Evolutionary conservation across 53 echinoderm and acorn worm species (phyloP), one percentile per base, ranked within the genome.

Genomic region (Patiria pectinifera): DNA sequence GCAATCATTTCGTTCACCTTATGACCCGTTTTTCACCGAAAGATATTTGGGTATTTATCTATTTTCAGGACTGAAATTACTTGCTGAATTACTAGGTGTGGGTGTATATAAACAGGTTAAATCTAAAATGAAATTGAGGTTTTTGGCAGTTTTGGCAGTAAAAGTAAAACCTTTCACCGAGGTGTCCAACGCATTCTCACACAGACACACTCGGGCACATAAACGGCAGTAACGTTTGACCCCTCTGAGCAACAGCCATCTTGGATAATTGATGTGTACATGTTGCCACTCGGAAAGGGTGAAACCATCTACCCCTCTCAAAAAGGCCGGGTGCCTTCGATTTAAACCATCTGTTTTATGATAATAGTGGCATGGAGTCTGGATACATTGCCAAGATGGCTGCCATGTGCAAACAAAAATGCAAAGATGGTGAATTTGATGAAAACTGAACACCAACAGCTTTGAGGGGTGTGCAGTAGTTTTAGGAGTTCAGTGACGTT

Each of bases 331-430:
- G 12, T 16, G 26, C 84, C n/a, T 60, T 14, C 25, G 35, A 44
- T 18, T 10, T 10, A 62, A 62, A 23, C 22, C 60, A 2, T 44
- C 45, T 3, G 6, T 66, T 66, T 85, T 22, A 45, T 69, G 23
- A 11, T 15, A 44, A 83, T 25, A 18, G 15, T 74, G 24, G 19
- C 24, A 60, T 26, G n/a, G 63, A 26, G 16, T 18, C 69, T 62
- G 45, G 85, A 69, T 43, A 85, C 45, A 19, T 16, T 59, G 45
- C 69, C 62, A 85, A 85, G 85, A 85, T 85, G 69, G 85, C 85
- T 66, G 47, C 69, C 69, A 69, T 25, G 59, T 45, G 19, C 6
- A 83, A 26, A 63, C 43, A 83, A 62, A 43, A 44, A 85, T 85
- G 15, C 26, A 85, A 22, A 85, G 66, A 44, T 85, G 85, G 63